These are phyloP conservation scores for Conchocele bisecta DNA, from an alignment of 2,888 invertebrate genomes.

Conservation along the genomic window DNA sequence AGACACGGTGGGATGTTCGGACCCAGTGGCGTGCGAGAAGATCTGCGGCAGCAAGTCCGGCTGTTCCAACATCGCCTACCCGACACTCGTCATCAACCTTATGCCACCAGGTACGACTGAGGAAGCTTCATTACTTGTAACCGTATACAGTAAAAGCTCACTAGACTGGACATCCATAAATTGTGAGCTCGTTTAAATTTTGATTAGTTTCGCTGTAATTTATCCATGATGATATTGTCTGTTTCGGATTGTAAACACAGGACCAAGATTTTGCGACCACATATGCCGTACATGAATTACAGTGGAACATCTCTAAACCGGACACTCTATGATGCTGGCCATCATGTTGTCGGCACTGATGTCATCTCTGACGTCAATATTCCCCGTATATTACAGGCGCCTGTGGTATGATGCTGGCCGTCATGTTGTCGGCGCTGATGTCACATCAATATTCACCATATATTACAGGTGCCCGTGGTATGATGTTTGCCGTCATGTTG, in stretches of 20 bases:
- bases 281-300: too few species aligned
- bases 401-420: not conserved
- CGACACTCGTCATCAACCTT: conserved; percentile 75
- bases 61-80: conserved; percentile 77
- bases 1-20: conserved; percentile 80
- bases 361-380: conserved; percentile 77
- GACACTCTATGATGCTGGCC: too few species aligned
- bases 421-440: not conserved
- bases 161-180: too few species aligned
- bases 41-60: conserved; percentile 71
- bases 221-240: too few species aligned
- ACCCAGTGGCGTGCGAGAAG: conserved; percentile 69
- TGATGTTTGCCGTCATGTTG: too few species aligned
- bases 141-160: not conserved
- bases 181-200: too few species aligned
- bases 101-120: conserved; percentile 65
- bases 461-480: too few species aligned
- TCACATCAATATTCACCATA: too few species aligned
- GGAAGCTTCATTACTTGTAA: not conserved
- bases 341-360: conserved; percentile 77
- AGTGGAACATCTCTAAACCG: too few species aligned
- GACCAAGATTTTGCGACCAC: too few species aligned
- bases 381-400: conserved; percentile 28
- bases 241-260: too few species aligned
- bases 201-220: too few species aligned